These are phyloP conservation scores for Dinomys branickii DNA, from an alignment of 2,113 vertebrate genomes.

Conservation along the genomic window DNA sequence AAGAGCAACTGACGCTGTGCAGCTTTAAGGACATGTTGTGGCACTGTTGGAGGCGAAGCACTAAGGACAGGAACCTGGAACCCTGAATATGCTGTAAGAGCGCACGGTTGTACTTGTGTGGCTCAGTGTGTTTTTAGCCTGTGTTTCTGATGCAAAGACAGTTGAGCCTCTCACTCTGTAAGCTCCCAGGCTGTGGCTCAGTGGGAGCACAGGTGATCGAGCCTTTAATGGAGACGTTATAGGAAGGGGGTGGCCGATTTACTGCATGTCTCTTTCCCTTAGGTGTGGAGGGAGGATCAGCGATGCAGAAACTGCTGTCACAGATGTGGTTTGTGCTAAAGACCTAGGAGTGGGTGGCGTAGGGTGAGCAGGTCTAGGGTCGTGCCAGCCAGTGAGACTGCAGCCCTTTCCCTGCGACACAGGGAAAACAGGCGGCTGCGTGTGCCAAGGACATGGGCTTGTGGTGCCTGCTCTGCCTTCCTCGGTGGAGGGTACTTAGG, in stretches of 20 bases:
- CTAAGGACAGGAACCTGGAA: background rate
- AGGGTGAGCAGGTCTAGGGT: background rate
- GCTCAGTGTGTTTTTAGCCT: background rate
- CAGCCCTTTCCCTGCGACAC: background rate
- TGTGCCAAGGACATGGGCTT: background rate
- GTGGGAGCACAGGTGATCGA: background rate
- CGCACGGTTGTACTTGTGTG: background rate
- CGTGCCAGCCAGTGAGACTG: background rate
- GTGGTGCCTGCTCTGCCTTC: background rate
- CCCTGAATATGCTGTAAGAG: background rate
- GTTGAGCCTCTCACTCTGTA: background rate
- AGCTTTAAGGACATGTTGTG: background rate
- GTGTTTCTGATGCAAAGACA: background rate
- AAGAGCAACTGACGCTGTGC: background rate
- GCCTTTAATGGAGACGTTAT: background rate
- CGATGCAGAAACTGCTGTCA: background rate
- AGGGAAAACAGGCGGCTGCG: background rate
- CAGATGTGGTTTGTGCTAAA: constrained; percentile 15
- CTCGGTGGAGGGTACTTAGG: background rate
- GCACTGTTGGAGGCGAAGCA: background rate
- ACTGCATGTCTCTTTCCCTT: background rate
- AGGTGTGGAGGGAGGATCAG: background rate
- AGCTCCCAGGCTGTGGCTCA: background rate
- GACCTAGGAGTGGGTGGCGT: constrained; percentile 1
- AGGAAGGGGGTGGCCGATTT: background rate